Evolutionary conservation across 2,888 invertebrate genomes (phyloP).

Genomic region (Zelleria hepariella): DNA sequence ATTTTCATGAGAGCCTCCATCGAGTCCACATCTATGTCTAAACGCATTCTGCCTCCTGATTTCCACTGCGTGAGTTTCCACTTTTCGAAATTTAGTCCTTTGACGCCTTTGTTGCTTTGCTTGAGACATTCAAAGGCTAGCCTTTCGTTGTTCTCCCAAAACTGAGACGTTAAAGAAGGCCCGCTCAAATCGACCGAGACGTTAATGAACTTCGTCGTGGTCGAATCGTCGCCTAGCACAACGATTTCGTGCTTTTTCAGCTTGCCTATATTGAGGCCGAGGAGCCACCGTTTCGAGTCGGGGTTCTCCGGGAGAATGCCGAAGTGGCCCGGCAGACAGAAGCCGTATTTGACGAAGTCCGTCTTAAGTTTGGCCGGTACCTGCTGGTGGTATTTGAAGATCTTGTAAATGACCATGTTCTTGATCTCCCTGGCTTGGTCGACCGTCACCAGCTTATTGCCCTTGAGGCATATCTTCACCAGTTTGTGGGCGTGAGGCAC

Average conservation of each 20-base stretch:
- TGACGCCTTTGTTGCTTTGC: conserved; percentile 41
- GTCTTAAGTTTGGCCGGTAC: conserved; percentile 26
- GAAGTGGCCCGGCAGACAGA: conserved; percentile 38
- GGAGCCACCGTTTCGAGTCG: conserved; percentile 45
- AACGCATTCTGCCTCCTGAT: conserved; percentile 1
- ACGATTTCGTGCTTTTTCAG: conserved; percentile 31
- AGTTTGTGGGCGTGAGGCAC: conserved; percentile 28
- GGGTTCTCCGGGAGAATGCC: conserved; percentile 46
- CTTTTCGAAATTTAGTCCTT: conserved; percentile 39
- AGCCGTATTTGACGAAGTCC: conserved; percentile 50
- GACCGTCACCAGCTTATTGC: conserved; percentile 31
- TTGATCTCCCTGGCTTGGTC: conserved; percentile 43
- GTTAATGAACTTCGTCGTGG: conserved; percentile 30
- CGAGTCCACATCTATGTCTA: conserved; percentile 46
- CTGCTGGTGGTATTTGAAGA: conserved; percentile 38
- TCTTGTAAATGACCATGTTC: conserved; percentile 40
- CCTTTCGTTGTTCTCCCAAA: no score
- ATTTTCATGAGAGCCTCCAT: conserved; percentile 33
- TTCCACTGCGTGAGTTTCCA: conserved; percentile 30
- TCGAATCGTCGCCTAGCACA: conserved; percentile 32
- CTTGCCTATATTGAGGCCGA: conserved; percentile 35
- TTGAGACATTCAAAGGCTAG: conserved; percentile 35
- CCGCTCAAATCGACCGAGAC: conserved; percentile 26
- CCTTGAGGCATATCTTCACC: conserved; percentile 41
- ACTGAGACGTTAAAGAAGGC: no score